These are phyloP conservation scores for Pseudopipra pipra DNA, from an alignment of 2,113 vertebrate species.

Conservation along the genomic window DNA sequence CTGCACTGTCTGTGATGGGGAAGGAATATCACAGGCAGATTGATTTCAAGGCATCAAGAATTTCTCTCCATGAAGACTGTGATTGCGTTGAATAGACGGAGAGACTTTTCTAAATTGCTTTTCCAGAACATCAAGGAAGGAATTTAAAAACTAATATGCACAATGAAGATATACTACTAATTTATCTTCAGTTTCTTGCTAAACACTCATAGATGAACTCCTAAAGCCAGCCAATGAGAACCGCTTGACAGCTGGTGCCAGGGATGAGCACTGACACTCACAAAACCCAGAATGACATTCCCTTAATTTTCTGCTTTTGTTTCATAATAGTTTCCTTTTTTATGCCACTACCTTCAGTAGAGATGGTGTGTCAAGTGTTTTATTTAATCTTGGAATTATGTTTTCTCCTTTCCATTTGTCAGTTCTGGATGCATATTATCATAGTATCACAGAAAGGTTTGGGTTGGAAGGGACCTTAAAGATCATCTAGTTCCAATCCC, in stretches of 20 bases:
- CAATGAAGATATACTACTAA: neutral
- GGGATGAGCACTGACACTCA: neutral
- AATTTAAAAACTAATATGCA: neutral
- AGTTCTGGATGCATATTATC: neutral
- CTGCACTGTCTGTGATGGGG: neutral
- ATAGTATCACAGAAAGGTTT: neutral
- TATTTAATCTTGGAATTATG: neutral
- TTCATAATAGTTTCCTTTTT: neutral
- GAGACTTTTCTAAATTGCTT: conserved; percentile 16
- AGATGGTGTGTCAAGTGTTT: neutral
- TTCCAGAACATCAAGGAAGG: neutral
- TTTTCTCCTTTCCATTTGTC: neutral
- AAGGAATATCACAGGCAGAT: neutral
- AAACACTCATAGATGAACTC: neutral
- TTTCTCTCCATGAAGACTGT: neutral
- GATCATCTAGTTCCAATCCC: accelerated
- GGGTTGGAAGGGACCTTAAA: neutral
- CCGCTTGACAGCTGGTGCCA: neutral
- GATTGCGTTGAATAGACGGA: neutral
- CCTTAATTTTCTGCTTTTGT: neutral
- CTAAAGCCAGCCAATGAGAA: neutral
- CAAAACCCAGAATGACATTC: neutral
- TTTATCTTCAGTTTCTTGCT: neutral
- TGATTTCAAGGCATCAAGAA: neutral
- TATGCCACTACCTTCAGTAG: neutral